phyloP scores from a whole-genome alignment of 1,140 invertebrate species.

The Fopius arisanus region DNA sequence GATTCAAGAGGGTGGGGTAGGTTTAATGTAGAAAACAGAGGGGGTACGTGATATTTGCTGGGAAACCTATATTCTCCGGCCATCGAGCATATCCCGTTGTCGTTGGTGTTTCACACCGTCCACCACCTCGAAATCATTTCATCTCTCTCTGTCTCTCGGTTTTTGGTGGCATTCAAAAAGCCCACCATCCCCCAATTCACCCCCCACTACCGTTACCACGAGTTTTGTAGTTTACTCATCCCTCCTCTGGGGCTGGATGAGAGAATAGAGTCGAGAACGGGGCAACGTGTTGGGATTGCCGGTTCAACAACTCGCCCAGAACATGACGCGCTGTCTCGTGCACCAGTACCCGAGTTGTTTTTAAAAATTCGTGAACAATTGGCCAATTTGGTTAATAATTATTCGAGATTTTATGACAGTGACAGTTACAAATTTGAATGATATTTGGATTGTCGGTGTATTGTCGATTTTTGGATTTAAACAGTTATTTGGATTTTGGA shows the following conservation, averaged over 20 bases:
- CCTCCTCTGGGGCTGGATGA: background rate
- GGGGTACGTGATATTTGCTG: background rate
- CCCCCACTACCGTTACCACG: background rate
- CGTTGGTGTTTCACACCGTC: slow-evolving; percentile 12
- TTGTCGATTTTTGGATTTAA: background rate
- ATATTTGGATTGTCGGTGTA: background rate
- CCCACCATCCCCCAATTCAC: background rate
- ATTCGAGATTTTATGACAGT: background rate
- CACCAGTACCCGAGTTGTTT: slow-evolving; percentile 33
- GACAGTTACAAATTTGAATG: background rate
- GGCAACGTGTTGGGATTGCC: slow-evolving; percentile 34
- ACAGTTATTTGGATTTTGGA: background rate
- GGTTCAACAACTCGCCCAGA: slow-evolving; percentile 48
- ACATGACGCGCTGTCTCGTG: slow-evolving; percentile 49
- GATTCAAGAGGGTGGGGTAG: background rate
- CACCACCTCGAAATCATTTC: background rate
- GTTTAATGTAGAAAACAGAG: background rate
- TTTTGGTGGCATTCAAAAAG: background rate
- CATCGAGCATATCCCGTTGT: slow-evolving; percentile 9
- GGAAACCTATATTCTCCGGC: slow-evolving; percentile 2
- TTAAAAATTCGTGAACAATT: background rate
- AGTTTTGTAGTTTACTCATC: background rate
- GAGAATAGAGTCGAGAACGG: background rate
- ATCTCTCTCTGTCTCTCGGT: background rate
- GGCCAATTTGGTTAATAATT: background rate